Conservation (phyloP, 1,140 invertebrate genomes). For the Atta colombica region DNA sequence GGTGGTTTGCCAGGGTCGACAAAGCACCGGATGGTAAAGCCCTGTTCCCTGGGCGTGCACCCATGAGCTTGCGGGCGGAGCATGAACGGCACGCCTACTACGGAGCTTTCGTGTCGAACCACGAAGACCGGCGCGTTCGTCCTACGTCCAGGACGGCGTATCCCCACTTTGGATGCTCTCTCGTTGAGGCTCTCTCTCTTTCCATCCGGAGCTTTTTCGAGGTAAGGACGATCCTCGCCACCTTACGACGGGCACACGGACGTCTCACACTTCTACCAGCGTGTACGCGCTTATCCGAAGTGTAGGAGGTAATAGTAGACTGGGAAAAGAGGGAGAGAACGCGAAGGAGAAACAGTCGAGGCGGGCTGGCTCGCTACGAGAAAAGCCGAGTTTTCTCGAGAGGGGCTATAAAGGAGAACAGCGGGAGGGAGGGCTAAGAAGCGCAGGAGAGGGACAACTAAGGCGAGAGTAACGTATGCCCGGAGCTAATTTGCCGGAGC, state of each 20-base stretch:
- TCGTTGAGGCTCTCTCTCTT: slow-evolving; percentile 64
- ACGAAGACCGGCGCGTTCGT: slow-evolving; percentile 45
- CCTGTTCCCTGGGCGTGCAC: slow-evolving; percentile 76
- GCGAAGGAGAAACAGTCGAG: slow-evolving; percentile 47
- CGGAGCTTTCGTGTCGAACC: slow-evolving; percentile 78
- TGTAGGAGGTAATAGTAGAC: slow-evolving; percentile 35
- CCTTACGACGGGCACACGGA: slow-evolving; percentile 43
- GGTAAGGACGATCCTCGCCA: slow-evolving; percentile 70
- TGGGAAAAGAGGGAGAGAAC: slow-evolving; percentile 2
- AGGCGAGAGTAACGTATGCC: slow-evolving; percentile 83
- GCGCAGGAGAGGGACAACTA: slow-evolving; percentile 59
- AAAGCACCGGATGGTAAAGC: slow-evolving; percentile 70
- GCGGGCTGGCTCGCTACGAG: slow-evolving; percentile 39
- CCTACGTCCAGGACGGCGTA: slow-evolving; percentile 55
- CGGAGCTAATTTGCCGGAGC: slow-evolving; percentile 84
- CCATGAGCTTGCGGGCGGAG: slow-evolving; percentile 85
- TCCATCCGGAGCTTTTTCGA: slow-evolving; percentile 67
- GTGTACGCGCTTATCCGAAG: slow-evolving; percentile 41
- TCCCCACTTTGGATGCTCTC: slow-evolving; percentile 32
- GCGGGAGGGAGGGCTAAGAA: slow-evolving; percentile 45
- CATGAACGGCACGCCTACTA: slow-evolving; percentile 82
- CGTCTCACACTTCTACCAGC: slow-evolving; percentile 14
- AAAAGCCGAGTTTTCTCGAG: slow-evolving; percentile 65
- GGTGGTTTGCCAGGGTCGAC: slow-evolving; percentile 73
- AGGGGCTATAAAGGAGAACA: slow-evolving; percentile 68